Evolutionary conservation across 2,888 invertebrate genomes (phyloP), one percentile per base, ranked within the genome.

Genomic region (Cerastoderma edule): DNA sequence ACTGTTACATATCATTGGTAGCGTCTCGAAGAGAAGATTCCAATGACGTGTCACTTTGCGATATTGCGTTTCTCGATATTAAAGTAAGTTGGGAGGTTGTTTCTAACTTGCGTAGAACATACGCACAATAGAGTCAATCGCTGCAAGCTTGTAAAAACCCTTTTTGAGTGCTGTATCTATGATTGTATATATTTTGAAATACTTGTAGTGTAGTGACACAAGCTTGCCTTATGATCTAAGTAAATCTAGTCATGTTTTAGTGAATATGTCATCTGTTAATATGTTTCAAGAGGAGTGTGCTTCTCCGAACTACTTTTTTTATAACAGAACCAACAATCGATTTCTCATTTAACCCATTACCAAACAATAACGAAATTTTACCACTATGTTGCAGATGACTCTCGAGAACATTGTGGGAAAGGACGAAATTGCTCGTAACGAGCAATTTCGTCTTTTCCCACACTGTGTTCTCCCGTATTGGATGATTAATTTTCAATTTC

Each of bases 131-230:
- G 10, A 10, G 24, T 50, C 16, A 1, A 27, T 50, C 24, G 10
- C n/a, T 22, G 22, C 22, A 10, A 50, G 24, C 8, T 39, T 50
- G 22, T 50, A 24, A n/a, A 24, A 27, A 13, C 16, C n/a, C 24
- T n/a, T 50, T 22, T 50, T 24, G n/a, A n/a, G n/a, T n/a, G n/a
- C n/a, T 50, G 22, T n/a, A 50, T 50, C n/a, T 50, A 50, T 22
- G 50, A 22, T 24, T 50, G 10, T n/a, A n/a, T n/a, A 50, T 50
- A 27, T 50, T 50, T 39, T 39, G 39, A 39, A 16, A 39, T 13
- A 48, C 48, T 10, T 19, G 16, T n/a, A 27, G 24, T 22, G 60
- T 60, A 39, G 60, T 60, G 60, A 60, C 60, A 60, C 60, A 39
- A 39, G 60, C 60, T 60, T 60, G 60, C 60, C 60, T 60, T 60